phyloP scores from a whole-genome alignment of 2,888 invertebrate species.

The Punctoribates punctum region DNA sequence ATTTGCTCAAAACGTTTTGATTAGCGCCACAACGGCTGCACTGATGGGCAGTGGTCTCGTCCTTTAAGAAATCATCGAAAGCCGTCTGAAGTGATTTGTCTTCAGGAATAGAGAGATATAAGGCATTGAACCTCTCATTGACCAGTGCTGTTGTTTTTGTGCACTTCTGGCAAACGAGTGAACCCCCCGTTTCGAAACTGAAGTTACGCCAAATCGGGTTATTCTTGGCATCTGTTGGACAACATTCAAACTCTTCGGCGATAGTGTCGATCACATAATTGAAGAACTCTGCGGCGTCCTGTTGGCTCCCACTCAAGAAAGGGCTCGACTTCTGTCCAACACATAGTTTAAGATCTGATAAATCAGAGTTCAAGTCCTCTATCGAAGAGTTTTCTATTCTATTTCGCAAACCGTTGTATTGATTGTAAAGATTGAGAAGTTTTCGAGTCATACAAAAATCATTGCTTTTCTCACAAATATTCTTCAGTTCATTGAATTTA shows the following conservation, averaged over 20 bases:
- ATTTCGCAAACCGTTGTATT: not conserved
- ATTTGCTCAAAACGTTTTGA: conserved; percentile 4
- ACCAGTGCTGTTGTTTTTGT: too few species aligned
- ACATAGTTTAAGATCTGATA: not conserved
- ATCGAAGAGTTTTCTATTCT: not conserved
- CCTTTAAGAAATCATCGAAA: conserved; percentile 18
- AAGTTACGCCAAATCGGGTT: conserved; percentile 39
- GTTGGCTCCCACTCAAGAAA: conserved; percentile 31
- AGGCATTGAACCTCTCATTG: not conserved
- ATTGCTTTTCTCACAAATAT: not conserved
- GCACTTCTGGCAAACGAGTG: conserved; percentile 19
- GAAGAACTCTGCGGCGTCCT: conserved; percentile 43
- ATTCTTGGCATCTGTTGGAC: not conserved
- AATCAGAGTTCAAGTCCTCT: not conserved
- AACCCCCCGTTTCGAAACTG: conserved; percentile 13
- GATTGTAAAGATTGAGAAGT: conserved; percentile 12
- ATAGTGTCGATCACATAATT: conserved; percentile 26
- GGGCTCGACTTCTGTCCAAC: conserved; percentile 8
- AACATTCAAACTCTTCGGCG: conserved; percentile 30
- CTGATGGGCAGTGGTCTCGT: conserved; percentile 17
- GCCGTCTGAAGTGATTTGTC: conserved; percentile 35
- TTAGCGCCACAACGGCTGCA: conserved; percentile 19
- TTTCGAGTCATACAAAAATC: conserved; percentile 1
- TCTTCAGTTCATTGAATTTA: not conserved
- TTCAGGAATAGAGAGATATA: conserved; percentile 22